A percentile compares a stretch with the other conserved stretches of the same genome.
Evolutionary conservation across 2,797 vertebrate species (phyloP).

Genomic region (Chromobotia macracanthus): DNA sequence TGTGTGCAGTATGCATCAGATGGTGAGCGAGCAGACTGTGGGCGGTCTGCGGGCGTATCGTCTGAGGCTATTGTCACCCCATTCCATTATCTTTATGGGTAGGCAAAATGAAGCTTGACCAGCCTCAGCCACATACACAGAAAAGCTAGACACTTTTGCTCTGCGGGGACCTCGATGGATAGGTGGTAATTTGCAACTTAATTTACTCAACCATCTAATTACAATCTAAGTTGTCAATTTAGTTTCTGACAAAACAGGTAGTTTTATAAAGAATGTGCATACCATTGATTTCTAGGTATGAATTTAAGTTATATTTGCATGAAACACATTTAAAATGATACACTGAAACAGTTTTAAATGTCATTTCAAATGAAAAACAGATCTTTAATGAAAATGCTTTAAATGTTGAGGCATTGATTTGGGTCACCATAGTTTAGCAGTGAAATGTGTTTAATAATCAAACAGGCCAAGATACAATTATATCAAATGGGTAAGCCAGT

Average conservation of each 20-base stretch:
- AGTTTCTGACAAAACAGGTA: not conserved
- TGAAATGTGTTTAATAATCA: not conserved
- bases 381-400: conserved; percentile 23
- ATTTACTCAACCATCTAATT: no score
- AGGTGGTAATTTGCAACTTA: no score
- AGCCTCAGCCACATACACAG: no score
- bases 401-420: not conserved
- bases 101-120: no score
- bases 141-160: no score
- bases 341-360: not conserved
- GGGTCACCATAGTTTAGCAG: not conserved
- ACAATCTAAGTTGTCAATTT: not conserved
- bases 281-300: not conserved
- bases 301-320: not conserved
- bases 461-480: not conserved
- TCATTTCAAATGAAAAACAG: not conserved
- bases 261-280: not conserved
- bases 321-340: not conserved
- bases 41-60: no score
- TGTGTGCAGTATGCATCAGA: not conserved
- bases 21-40: not conserved
- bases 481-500: not conserved
- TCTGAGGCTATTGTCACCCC: no score
- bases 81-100: no score
- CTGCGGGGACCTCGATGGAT: no score